Base-by-base conservation (phyloP, 2,113 vertebrate genomes). In the Nematolebias whitei region DNA sequence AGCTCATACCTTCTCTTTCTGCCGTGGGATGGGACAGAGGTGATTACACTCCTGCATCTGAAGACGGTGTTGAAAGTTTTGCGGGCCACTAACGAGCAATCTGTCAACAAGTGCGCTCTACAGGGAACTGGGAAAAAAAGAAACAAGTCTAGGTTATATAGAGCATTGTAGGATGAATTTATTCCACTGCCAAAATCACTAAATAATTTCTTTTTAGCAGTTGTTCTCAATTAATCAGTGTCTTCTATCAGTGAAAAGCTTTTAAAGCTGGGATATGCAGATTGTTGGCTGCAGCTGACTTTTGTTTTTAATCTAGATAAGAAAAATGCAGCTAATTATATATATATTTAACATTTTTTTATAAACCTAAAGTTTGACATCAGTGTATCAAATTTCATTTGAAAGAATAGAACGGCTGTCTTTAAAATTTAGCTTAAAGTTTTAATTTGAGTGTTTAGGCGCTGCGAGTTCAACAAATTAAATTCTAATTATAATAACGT, bases 11-110 rank as follows among this genome's bases (percentile, higher is more conserved):
- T 62, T 74, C 20, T 63, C 61, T 68, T 54, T 68, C 70, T 71
- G 63, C 78, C 65, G 73, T 44, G 76, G 49, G 83, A 83, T 2
- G 51, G 58, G 69, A 79, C 63, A 77, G 71, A 82, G n/a, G n/a
- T n/a, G n/a, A n/a, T n/a, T n/a, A n/a, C n/a, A 85, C 82, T 78
- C 65, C 53, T 60, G 26, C 71, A 76, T 83, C 62, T 64, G 52
- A 78, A 85, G 85, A 89, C 78, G 50, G 76, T 54, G 86, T 78
- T 85, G 85, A 90, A 85, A 78, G 81, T 80, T n/a, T 82, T 82
- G 51, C 76, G 78, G 85, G 77, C 79, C 78, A 20, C 69, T 85
- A 89, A 88, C 78, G 84, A 89, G 84, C 57, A 72, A 80, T 85
- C 84, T 87, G 78, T 89, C 78, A 88, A 78, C 84, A 82, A 83